Percentiles rank a stretch among this genome's conserved stretches.
Evolutionary conservation across 2,797 vertebrate species (phyloP).

Genomic region (Megalops cyprinoides): DNA sequence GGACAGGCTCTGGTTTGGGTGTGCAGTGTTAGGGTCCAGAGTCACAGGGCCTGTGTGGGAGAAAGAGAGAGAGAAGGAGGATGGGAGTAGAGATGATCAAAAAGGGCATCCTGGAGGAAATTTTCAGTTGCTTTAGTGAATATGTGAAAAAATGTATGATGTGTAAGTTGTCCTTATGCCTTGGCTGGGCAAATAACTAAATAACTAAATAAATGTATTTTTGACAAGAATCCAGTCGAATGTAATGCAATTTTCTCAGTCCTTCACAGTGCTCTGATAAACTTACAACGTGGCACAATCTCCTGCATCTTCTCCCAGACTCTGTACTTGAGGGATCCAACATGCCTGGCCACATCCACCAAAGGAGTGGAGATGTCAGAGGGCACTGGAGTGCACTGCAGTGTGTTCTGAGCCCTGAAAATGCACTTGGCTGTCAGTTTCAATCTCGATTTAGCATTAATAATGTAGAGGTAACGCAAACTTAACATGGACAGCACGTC

Average conservation of each 20-base stretch:
- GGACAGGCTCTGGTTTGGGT: too few relatives aligned
- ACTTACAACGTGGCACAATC: too few relatives aligned
- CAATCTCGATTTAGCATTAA: too few relatives aligned
- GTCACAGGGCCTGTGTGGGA: too few relatives aligned
- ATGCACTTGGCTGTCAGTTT: not conserved
- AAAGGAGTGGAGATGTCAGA: not conserved
- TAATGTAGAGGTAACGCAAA: not conserved
- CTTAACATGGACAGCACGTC: not conserved
- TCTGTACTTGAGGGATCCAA: too few relatives aligned
- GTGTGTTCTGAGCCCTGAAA: conserved; percentile 11
- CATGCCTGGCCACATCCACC: conserved; percentile 7
- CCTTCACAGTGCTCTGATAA: not conserved
- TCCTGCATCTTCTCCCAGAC: too few relatives aligned
- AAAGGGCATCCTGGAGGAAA: not conserved
- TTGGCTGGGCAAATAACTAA: conserved; percentile 39
- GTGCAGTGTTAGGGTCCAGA: too few relatives aligned
- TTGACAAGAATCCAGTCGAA: too few relatives aligned
- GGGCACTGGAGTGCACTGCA: not conserved
- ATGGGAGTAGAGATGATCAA: too few relatives aligned
- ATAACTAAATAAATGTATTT: conserved; percentile 28
- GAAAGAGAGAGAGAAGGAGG: too few relatives aligned
- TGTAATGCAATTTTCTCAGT: too few relatives aligned
- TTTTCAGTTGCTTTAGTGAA: not conserved
- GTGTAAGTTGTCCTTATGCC: not conserved
- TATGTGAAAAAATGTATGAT: too few relatives aligned